phyloP scores from a whole-genome alignment of 2,888 invertebrate genomes.

The Lypha dubia region DNA sequence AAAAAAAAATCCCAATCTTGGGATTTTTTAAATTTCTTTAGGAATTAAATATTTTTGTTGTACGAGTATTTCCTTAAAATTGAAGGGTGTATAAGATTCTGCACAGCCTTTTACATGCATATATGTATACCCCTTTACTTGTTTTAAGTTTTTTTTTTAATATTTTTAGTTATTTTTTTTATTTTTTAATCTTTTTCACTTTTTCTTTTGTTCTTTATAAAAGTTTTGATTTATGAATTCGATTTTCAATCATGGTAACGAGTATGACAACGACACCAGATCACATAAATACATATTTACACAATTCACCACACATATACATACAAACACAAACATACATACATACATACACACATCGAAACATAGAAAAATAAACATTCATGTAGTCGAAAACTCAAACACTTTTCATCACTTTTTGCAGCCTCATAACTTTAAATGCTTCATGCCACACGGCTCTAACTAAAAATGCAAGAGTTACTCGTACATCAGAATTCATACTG shows the following conservation, averaged over 20 bases:
- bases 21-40: too few species aligned
- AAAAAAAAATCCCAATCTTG: too few species aligned
- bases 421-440: conserved; percentile 49
- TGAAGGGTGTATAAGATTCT: neutral
- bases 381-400: conserved; percentile 52
- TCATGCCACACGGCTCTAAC: conserved; percentile 35
- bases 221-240: conserved; percentile 72
- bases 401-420: conserved; percentile 68
- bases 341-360: neutral
- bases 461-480: too few species aligned
- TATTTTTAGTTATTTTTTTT: neutral
- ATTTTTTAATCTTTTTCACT: conserved; percentile 21
- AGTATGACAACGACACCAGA: conserved; percentile 67
- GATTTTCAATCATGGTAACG: conserved; percentile 72
- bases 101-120: neutral
- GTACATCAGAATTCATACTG: conserved; percentile 13
- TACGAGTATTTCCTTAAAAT: too few species aligned
- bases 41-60: too few species aligned
- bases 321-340: neutral
- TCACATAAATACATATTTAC: conserved; percentile 51
- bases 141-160: neutral
- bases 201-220: conserved; percentile 57
- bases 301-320: conserved; percentile 2
- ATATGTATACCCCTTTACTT: neutral
- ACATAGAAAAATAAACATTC: conserved; percentile 32